Percentiles rank a stretch among this genome's conserved stretches.
phyloP scores from a whole-genome alignment of 1,140 invertebrate genomes.

The Tetraneura akinire region DNA sequence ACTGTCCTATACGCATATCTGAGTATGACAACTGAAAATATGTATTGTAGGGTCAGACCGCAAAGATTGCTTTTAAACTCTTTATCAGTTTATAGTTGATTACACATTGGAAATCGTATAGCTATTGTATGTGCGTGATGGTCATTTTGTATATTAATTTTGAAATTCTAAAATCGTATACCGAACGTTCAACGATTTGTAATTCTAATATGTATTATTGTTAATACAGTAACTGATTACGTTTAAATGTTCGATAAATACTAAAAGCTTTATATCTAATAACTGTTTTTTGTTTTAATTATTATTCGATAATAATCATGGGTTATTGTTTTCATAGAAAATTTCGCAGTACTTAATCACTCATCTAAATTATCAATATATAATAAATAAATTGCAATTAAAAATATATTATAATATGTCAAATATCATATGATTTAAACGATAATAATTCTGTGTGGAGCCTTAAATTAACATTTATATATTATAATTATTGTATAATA shows the following conservation, averaged over 20 bases:
- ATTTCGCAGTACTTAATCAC: too few relatives aligned
- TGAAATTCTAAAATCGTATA: constrained; percentile 11
- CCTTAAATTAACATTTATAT: constrained; percentile 4
- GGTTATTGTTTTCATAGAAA: too few relatives aligned
- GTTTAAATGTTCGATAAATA: too few relatives aligned
- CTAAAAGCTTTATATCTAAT: too few relatives aligned
- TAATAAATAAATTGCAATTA: background rate
- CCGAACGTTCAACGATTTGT: too few relatives aligned
- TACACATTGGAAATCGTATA: background rate
- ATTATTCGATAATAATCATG: too few relatives aligned
- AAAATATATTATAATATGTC: background rate
- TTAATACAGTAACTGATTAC: too few relatives aligned
- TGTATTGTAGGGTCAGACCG: background rate
- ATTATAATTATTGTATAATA: too few relatives aligned
- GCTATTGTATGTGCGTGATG: background rate
- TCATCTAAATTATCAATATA: background rate
- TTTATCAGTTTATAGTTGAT: constrained; percentile 44
- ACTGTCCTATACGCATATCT: background rate
- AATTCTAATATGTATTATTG: too few relatives aligned
- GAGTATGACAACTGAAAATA: background rate
- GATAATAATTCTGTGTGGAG: background rate
- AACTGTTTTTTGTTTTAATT: too few relatives aligned
- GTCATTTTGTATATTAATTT: constrained; percentile 2
- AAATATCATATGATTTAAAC: background rate
- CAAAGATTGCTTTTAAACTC: constrained; percentile 26